Evolutionary conservation across 1,140 invertebrate species (phyloP).

Genomic region (Luehdorfia chinensis): DNA sequence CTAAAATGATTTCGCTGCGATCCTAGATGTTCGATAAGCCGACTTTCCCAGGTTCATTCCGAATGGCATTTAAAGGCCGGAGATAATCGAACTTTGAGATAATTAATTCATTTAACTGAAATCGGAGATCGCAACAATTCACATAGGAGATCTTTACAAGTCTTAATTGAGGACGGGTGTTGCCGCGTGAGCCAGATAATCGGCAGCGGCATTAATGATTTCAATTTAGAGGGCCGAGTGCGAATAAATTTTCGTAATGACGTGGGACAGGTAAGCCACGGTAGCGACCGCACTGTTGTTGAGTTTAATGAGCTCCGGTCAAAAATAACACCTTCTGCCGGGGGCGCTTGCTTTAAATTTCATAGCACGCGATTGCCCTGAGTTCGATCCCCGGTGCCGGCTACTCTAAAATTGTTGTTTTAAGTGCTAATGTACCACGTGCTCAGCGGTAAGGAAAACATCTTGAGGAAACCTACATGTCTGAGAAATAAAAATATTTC

Average conservation of each 20-base stretch:
- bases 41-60: slow-evolving; percentile 15
- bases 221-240: slow-evolving; percentile 66
- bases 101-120: slow-evolving; percentile 72
- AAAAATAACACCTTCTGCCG: not conserved
- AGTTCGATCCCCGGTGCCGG: too few species aligned
- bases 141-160: slow-evolving; percentile 69
- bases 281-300: slow-evolving; percentile 36
- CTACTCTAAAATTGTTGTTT: too few species aligned
- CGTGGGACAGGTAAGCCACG: slow-evolving; percentile 45
- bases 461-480: too few species aligned
- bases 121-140: slow-evolving; percentile 64
- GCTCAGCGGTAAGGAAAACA: too few species aligned
- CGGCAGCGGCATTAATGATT: slow-evolving; percentile 64
- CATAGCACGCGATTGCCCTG: too few species aligned
- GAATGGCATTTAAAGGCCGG: slow-evolving; percentile 21
- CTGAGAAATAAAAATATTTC: too few species aligned
- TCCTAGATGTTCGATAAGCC: slow-evolving; percentile 14
- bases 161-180: slow-evolving; percentile 67
- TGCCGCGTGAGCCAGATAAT: slow-evolving; percentile 69
- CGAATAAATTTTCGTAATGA: slow-evolving; percentile 53
- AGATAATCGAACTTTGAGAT: slow-evolving; percentile 44
- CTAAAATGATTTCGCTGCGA: slow-evolving; percentile 15
- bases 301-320: slow-evolving; percentile 31
- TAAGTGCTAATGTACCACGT: too few species aligned
- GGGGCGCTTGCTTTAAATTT: too few species aligned